These are phyloP conservation scores for Cyprinus carpio DNA, from an alignment of 2,113 vertebrate genomes.

Conservation along the genomic window DNA sequence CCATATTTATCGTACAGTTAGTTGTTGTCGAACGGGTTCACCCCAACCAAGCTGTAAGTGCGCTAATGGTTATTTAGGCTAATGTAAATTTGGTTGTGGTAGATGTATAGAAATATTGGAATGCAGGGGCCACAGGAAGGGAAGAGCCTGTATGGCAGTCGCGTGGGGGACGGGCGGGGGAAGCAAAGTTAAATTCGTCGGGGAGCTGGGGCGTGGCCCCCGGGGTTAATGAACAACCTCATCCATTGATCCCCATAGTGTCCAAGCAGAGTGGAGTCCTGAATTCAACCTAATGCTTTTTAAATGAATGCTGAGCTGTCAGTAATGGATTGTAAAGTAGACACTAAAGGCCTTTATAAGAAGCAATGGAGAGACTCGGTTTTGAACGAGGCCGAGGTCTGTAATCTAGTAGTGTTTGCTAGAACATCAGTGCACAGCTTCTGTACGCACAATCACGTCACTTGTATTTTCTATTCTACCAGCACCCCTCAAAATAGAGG, in stretches of 20 bases:
- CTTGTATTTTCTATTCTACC: background rate
- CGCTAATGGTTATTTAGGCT: no score
- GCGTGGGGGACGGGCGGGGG: no score
- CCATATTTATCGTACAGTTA: no score
- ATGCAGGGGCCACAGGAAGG: no score
- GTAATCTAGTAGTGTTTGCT: background rate
- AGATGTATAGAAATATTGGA: no score
- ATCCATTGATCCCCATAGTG: background rate
- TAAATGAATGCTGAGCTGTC: background rate
- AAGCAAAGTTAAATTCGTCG: no score
- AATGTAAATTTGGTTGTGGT: no score
- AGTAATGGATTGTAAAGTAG: slow-evolving; percentile 7
- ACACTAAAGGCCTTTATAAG: slow-evolving; percentile 7
- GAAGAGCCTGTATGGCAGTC: no score
- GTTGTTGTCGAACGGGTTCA: no score
- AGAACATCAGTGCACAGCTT: background rate
- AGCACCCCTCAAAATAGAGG: background rate
- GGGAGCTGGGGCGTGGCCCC: no score
- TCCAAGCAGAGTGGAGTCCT: background rate
- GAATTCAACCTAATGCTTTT: background rate
- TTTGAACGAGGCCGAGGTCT: background rate
- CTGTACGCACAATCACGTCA: slow-evolving; percentile 38
- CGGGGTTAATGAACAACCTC: background rate
- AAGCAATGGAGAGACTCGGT: background rate
- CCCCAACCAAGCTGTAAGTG: no score